phyloP scores from a whole-genome alignment of 2,113 vertebrate species.

The Ovibos moschatus region DNA sequence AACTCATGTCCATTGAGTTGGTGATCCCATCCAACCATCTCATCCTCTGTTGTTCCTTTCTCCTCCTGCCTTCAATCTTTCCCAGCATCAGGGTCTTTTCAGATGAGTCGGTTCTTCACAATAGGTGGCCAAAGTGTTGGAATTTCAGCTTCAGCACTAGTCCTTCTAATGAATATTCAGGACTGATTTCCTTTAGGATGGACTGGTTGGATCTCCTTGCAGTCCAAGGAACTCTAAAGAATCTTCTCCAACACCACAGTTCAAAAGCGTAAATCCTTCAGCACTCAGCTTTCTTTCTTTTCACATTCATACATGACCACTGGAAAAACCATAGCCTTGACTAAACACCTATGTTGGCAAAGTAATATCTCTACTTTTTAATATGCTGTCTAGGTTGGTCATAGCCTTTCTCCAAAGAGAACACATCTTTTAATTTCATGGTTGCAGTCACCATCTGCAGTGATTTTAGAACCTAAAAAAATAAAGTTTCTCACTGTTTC shows the following conservation, averaged over 20 bases:
- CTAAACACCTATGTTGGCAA: not conserved
- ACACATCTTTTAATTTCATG: not conserved
- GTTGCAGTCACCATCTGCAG: not conserved
- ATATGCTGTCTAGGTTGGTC: not conserved
- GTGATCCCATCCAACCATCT: not conserved
- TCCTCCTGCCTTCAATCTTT: not conserved
- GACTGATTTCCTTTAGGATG: not conserved
- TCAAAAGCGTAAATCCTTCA: not conserved
- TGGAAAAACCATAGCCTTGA: not conserved
- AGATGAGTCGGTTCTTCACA: fast-evolving
- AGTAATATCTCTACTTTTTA: not conserved
- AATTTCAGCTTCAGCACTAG: not conserved
- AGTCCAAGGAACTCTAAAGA: not conserved
- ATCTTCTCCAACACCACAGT: not conserved
- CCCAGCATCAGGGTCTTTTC: not conserved
- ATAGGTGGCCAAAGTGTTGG: not conserved
- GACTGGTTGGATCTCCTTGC: not conserved
- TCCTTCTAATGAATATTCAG: not conserved
- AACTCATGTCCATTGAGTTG: fast-evolving
- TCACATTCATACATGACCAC: not conserved
- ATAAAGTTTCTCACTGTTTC: not conserved
- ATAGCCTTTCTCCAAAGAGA: not conserved
- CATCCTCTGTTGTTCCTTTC: not conserved
- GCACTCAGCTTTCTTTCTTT: not conserved
- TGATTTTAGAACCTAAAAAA: not conserved